A percentile compares a stretch with the other conserved stretches of the same genome.
These are phyloP conservation scores for Sander vitreus DNA, from an alignment of 2,113 vertebrate genomes.

Conservation along the genomic window DNA sequence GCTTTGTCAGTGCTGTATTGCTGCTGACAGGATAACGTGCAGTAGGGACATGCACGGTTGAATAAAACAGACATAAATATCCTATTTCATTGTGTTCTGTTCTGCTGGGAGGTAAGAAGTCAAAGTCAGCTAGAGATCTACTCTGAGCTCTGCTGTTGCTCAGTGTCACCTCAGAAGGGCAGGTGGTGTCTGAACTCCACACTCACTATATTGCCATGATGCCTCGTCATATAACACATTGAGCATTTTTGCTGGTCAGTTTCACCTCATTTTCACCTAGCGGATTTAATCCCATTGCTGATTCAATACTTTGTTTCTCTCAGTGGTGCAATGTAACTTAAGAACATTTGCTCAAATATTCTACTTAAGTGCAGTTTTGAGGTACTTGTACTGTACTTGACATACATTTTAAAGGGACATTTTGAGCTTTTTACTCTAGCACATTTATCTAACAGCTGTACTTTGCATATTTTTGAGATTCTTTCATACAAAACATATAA, in stretches of 20 bases:
- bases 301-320: neutral
- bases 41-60: slow-evolving; percentile 4
- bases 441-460: neutral
- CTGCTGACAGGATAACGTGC: slow-evolving; percentile 14
- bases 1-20: slow-evolving; percentile 27
- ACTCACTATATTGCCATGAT: neutral
- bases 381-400: neutral
- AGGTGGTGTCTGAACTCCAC: neutral
- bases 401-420: neutral
- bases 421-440: neutral
- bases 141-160: neutral
- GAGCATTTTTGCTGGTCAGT: neutral
- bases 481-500: neutral
- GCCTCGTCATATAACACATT: neutral
- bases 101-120: slow-evolving; percentile 9
- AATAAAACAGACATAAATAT: slow-evolving; percentile 10
- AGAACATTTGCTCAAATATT: neutral
- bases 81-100: neutral
- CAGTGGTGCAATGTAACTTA: neutral
- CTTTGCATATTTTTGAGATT: neutral
- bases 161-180: neutral
- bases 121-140: slow-evolving; percentile 1
- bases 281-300: neutral
- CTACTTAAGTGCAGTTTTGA: neutral
- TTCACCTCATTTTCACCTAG: neutral